Evolutionary conservation across 2,113 vertebrate genomes (phyloP).

Genomic region (Xiphophorus couchianus): DNA sequence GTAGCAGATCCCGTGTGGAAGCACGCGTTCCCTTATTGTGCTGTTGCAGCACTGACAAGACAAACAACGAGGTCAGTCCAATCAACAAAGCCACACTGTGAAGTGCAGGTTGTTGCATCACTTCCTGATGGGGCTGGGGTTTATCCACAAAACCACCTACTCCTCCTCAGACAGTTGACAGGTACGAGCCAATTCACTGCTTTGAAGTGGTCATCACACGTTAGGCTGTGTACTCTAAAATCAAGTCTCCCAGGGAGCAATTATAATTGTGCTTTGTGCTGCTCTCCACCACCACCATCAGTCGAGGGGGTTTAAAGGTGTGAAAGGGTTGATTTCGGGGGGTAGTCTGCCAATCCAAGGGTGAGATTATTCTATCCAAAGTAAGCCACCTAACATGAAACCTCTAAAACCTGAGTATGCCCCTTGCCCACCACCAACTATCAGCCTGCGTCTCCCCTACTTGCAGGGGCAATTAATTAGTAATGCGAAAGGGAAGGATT

Average conservation of each 20-base stretch:
- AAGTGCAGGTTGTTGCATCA: not conserved
- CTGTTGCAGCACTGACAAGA: slow-evolving; percentile 1
- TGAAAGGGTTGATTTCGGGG: slow-evolving; percentile 13
- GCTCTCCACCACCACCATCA: slow-evolving; percentile 4
- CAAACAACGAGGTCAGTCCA: slow-evolving; percentile 6
- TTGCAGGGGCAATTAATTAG: slow-evolving; percentile 61
- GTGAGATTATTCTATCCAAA: slow-evolving; percentile 6
- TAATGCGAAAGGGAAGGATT: slow-evolving; percentile 47
- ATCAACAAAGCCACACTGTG: slow-evolving; percentile 1
- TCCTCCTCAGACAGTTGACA: slow-evolving; percentile 10
- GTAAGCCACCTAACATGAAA: slow-evolving; percentile 36
- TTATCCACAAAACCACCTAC: not conserved
- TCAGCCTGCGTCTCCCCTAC: slow-evolving; percentile 2
- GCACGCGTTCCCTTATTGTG: not conserved
- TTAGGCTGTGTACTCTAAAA: slow-evolving; percentile 2
- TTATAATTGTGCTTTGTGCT: slow-evolving; percentile 17
- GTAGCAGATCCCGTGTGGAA: not conserved
- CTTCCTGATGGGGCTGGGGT: not conserved
- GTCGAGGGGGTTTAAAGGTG: slow-evolving; percentile 11
- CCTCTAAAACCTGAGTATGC: slow-evolving; percentile 10
- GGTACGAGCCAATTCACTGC: not conserved
- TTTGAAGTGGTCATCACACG: slow-evolving; percentile 21
- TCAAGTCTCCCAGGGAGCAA: slow-evolving; percentile 9
- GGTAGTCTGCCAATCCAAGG: not conserved
- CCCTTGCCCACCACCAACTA: not conserved